Evolutionary conservation across 2,797 vertebrate species (phyloP).

Genomic region (Cryptoblepharus egeriae): DNA sequence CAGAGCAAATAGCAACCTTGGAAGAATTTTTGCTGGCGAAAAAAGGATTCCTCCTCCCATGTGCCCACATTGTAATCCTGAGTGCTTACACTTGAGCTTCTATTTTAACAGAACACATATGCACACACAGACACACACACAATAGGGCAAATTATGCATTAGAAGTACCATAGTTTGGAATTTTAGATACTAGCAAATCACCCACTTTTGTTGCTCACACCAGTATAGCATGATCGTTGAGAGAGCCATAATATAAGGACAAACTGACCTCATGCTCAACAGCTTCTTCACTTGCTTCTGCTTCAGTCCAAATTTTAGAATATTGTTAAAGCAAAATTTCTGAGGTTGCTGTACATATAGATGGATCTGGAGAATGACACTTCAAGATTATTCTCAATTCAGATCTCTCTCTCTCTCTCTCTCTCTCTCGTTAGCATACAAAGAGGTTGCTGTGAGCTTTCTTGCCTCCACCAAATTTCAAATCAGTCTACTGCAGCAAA

Average conservation of each 20-base stretch:
- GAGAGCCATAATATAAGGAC: background rate
- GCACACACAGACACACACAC: too few species aligned
- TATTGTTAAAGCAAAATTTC: background rate
- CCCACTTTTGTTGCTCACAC: background rate
- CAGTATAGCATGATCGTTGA: background rate
- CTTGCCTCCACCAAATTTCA: background rate
- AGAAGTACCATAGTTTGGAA: too few species aligned
- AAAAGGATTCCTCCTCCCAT: too few species aligned
- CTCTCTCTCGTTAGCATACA: background rate
- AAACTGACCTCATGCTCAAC: background rate
- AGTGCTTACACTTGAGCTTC: too few species aligned
- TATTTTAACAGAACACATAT: too few species aligned
- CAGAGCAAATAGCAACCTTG: too few species aligned
- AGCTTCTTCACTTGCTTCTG: background rate
- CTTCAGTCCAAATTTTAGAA: background rate
- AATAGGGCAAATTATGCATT: too few species aligned
- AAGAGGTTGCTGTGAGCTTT: background rate
- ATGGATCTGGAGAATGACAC: background rate
- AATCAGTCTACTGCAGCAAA: background rate
- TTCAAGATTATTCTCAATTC: slow-evolving; percentile 4
- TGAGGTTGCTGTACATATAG: background rate
- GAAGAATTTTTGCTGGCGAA: too few species aligned
- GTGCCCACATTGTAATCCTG: too few species aligned
- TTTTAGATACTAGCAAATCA: too few species aligned
- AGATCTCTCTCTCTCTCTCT: background rate